Evolutionary conservation across 1,140 invertebrate genomes (phyloP).

Genomic region (Pectinophora gossypiella): DNA sequence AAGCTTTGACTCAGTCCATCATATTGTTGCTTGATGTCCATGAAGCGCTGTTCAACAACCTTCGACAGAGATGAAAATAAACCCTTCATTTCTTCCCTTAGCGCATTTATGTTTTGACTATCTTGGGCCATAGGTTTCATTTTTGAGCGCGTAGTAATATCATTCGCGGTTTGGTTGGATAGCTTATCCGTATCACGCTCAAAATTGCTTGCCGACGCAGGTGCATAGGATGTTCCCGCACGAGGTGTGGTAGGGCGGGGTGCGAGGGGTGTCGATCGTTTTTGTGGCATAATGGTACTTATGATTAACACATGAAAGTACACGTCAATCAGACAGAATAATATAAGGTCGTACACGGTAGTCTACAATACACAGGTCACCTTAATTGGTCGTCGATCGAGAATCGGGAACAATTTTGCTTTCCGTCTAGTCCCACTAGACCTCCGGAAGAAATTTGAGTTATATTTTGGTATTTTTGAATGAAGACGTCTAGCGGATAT

Average conservation of each 20-base stretch:
- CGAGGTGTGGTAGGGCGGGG: background rate
- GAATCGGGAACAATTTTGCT: background rate
- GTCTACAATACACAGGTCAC: background rate
- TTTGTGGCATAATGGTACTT: background rate
- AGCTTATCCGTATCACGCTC: background rate
- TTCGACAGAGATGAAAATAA: background rate
- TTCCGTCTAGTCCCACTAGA: too few relatives aligned
- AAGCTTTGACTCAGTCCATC: background rate
- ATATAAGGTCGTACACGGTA: background rate
- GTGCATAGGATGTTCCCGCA: background rate
- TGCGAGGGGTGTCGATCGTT: background rate
- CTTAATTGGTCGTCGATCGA: background rate
- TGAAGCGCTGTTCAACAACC: background rate
- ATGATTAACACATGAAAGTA: background rate
- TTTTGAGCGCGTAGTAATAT: background rate
- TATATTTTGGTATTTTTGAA: too few relatives aligned
- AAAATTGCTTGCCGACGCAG: background rate
- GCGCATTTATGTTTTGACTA: background rate
- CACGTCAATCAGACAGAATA: background rate
- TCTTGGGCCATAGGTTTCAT: too few relatives aligned
- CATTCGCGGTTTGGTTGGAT: background rate
- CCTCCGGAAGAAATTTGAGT: too few relatives aligned
- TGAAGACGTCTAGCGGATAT: too few relatives aligned
- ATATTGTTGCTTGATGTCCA: background rate
- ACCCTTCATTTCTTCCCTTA: background rate